Evolutionary conservation across 2,888 invertebrate species (phyloP).

Genomic region (Poecilus cupreus): DNA sequence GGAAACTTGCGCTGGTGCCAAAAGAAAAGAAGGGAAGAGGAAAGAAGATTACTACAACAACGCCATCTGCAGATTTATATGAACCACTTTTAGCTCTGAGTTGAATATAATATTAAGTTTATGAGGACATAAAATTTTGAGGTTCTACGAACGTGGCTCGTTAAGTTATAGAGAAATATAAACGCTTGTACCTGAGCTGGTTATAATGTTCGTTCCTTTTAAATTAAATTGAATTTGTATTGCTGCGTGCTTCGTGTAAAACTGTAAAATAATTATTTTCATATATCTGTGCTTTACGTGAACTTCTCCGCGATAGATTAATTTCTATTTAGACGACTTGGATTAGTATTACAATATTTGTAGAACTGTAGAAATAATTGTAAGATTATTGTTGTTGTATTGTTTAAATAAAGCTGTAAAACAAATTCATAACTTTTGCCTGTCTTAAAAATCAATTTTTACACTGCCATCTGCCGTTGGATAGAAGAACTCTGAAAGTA

Average conservation of each 20-base stretch:
- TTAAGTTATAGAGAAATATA: background rate
- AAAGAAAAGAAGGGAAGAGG: constrained; percentile 75
- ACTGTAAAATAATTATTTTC: background rate
- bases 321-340: background rate
- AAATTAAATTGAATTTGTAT: constrained; percentile 22
- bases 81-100: constrained; percentile 82
- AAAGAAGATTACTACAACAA: constrained; percentile 72
- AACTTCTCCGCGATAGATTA: background rate
- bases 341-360: constrained; percentile 44
- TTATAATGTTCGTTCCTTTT: constrained; percentile 40
- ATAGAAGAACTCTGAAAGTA: constrained; percentile 31
- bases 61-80: constrained; percentile 70
- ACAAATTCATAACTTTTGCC: background rate
- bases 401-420: constrained; percentile 60
- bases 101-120: constrained; percentile 70
- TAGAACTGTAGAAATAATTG: constrained; percentile 53
- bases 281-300: background rate
- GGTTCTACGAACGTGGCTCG: background rate
- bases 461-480: constrained; percentile 19
- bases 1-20: constrained; percentile 77
- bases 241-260: background rate
- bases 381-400: constrained; percentile 53
- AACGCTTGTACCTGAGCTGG: constrained; percentile 46
- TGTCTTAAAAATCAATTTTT: background rate
- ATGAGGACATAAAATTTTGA: constrained; percentile 26